Base-by-base conservation (phyloP, 2,888 invertebrate genomes). In the Drosophila nigritarsus region DNA sequence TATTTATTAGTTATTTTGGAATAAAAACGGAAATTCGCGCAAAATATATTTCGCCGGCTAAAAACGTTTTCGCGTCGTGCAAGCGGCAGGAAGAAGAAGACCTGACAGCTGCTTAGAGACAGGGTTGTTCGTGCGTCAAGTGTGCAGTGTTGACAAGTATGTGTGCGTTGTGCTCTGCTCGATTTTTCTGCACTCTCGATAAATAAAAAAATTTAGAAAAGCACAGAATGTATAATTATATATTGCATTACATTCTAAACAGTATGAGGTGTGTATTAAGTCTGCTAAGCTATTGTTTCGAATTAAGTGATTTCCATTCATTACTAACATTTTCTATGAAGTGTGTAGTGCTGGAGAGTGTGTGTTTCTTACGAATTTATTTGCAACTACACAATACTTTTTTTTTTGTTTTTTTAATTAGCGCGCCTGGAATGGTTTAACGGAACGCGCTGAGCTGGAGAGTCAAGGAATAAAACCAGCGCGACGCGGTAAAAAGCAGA, bases 381-480 rank as follows among this genome's bases (percentile, higher is more conserved):
- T 38, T 65, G 24, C 56, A 36, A 58, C 15, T 15, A 4, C 38
- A 58, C 9, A 20, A 8, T 29, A 56, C 73, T 48, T 67, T 50
- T 51, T 53, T 65, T 69, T 65, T 69, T 45, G n/a, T 65, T 51
- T 50, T 58, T 64, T 27, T 65, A 55, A 49, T 54, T 49, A 95
- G 95, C 94, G 94, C 91, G 94, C 94, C 82, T 95, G 95, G 95
- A 94, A 94, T 71, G 94, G 94, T 0, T 93, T 95, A 64, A 94
- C 94, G 0, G 94, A 95, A 87, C 94, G 95, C 48, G 94, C 94
- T 0, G 92, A 93, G 60, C 92, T 94, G 65, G 88, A 94, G 61
- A 93, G 92, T 54, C 93, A 92, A 83, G 93, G 93, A n/a, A 82
- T 92, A 30, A 82, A 76, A 48, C 92, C 92, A 11, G 79, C 88